These are phyloP conservation scores for Ictidomys tridecemlineatus DNA, from an alignment of 2,113 vertebrate genomes.

Conservation along the genomic window DNA sequence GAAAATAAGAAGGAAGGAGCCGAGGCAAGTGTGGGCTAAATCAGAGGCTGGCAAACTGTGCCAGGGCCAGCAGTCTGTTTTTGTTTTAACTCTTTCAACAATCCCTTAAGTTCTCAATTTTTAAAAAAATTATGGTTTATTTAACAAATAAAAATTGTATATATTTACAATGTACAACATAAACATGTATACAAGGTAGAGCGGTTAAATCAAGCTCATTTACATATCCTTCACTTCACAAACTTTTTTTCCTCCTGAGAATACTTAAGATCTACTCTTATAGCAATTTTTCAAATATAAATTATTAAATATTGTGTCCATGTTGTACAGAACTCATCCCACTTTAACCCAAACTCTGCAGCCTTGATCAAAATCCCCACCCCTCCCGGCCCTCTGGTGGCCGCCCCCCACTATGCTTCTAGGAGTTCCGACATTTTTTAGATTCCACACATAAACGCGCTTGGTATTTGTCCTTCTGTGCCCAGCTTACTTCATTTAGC, in stretches of 20 bases:
- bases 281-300: not conserved
- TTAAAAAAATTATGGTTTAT: not conserved
- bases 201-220: too few species aligned
- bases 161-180: not conserved
- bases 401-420: not conserved
- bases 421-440: not conserved
- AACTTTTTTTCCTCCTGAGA: not conserved
- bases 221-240: not conserved
- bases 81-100: not conserved
- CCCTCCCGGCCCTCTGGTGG: accelerated
- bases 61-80: not conserved
- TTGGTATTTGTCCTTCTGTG: not conserved
- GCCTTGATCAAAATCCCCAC: not conserved
- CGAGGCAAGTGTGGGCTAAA: not conserved
- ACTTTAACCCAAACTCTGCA: too few species aligned
- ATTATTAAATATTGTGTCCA: not conserved
- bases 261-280: not conserved
- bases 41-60: not conserved
- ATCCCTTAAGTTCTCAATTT: not conserved
- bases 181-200: not conserved
- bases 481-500: not conserved
- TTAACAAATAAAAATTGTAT: not conserved
- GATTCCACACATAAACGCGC: not conserved
- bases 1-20: not conserved
- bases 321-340: not conserved